Evolutionary conservation across 2,888 invertebrate genomes (phyloP).

Genomic region (Xestia sexstrigata): DNA sequence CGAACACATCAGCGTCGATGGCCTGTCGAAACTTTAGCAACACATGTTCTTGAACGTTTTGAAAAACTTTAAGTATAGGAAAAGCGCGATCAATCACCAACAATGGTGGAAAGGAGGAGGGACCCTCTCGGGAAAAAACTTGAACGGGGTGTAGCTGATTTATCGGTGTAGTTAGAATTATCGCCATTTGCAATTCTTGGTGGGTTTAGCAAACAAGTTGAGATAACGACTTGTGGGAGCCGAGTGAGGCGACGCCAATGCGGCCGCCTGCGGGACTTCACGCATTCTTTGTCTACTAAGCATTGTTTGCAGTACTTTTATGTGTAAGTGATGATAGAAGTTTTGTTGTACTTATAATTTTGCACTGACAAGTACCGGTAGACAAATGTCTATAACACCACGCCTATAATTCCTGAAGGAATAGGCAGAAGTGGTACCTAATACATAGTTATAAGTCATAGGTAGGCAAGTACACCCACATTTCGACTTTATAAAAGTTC

Average conservation of each 20-base stretch:
- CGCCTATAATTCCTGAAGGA: no score
- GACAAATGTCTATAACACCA: no score
- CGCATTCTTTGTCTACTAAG: slow-evolving; percentile 49
- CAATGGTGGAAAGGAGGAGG: slow-evolving; percentile 79
- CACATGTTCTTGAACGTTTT: slow-evolving; percentile 81
- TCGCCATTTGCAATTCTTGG: slow-evolving; percentile 90
- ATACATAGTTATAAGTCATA: no score
- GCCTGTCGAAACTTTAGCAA: slow-evolving; percentile 75
- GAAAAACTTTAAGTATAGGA: slow-evolving; percentile 82
- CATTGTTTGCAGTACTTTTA: slow-evolving; percentile 31
- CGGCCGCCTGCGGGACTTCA: slow-evolving; percentile 48
- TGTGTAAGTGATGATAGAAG: neutral
- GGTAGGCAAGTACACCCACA: no score
- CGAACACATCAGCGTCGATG: slow-evolving; percentile 67
- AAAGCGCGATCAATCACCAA: slow-evolving; percentile 87
- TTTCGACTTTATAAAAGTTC: no score
- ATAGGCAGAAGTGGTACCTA: no score
- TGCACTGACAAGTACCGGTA: neutral
- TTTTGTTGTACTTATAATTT: slow-evolving; percentile 10
- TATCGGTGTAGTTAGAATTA: slow-evolving; percentile 90
- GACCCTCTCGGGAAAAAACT: slow-evolving; percentile 87
- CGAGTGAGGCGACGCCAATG: slow-evolving; percentile 57
- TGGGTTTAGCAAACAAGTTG: slow-evolving; percentile 83
- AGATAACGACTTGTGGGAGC: slow-evolving; percentile 83
- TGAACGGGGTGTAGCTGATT: slow-evolving; percentile 86